Base-by-base conservation (phyloP, 2,888 invertebrate genomes). In the Brachypalpus laphriformis region DNA sequence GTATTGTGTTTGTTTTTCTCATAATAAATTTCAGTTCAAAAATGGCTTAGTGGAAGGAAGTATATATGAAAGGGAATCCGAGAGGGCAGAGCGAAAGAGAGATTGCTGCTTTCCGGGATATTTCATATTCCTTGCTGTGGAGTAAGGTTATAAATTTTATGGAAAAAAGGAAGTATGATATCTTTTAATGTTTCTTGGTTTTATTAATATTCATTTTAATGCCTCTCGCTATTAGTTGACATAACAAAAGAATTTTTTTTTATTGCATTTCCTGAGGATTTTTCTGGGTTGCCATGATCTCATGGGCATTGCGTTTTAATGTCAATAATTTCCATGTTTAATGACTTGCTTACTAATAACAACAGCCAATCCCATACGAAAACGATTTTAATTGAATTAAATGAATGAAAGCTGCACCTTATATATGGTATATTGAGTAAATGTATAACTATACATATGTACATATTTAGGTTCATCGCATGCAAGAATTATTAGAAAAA, bases 21-120 rank as follows among this genome's bases (percentile, higher is more conserved):
- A 61, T 54, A 68, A 77, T 77, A 77, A 77, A 77, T 77, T 70
- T 70, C n/a, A 68, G 14, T 54, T 68, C 42, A 68, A 61, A 61
- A 68, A 77, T 61, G 57, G 65, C 57, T 57, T 61, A 59, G 47
- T 57, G 61, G 61, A 70, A 45, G 68, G 22, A 45, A 34, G 28
- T 68, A 31, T 31, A 42, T 22, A 51, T 40, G 51, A 22, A 42
- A 25, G 16, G 31, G 31, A 8, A 57, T 77, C 16, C 37, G 28
- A 6, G 40, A 49, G 42, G 9, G 14, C 22, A 25, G 22, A 42
- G 51, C 11, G 25, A 22, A 22, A 22, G 34, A 40, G 37, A 14
- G 14, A 22, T 16, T 68, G 28, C 54, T 14, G 54, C 42, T 56
- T 68, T 42, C 42, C 25, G 54, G 25, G 14, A 4, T 40, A 49